A percentile compares a stretch with the other conserved stretches of the same genome.
Conservation (phyloP, 2,797 vertebrate species). For the Oryzias sinensis region DNA sequence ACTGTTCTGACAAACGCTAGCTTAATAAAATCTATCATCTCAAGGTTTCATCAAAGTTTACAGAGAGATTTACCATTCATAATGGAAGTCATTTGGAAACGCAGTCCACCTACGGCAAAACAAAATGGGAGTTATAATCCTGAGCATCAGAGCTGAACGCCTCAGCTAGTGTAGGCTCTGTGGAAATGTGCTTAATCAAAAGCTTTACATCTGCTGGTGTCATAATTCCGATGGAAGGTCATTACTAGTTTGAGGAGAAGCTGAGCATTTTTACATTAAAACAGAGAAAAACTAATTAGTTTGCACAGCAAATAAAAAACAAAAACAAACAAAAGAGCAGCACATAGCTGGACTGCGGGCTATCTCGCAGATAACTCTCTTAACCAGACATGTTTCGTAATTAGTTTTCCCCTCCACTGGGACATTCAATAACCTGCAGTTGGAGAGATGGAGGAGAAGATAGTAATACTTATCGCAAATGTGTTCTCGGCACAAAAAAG, state of each 20-base stretch:
- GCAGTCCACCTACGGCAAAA: slow-evolving; percentile 64
- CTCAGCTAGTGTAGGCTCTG: slow-evolving; percentile 55
- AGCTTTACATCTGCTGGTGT: slow-evolving; percentile 76
- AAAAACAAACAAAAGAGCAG: slow-evolving; percentile 60
- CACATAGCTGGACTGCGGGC: slow-evolving; percentile 77
- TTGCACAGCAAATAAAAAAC: slow-evolving; percentile 76
- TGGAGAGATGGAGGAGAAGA: slow-evolving; percentile 75
- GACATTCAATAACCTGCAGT: slow-evolving; percentile 82
- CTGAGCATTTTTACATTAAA: slow-evolving; percentile 66
- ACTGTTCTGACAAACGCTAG: slow-evolving; percentile 33
- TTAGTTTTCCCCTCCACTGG: slow-evolving; percentile 79
- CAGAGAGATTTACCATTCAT: slow-evolving; percentile 53
- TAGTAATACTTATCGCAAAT: slow-evolving; percentile 77
- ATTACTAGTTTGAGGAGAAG: slow-evolving; percentile 74
- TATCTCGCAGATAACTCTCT: slow-evolving; percentile 80
- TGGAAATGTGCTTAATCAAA: slow-evolving; percentile 75
- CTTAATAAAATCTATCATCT: slow-evolving; percentile 50
- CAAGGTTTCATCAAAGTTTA: slow-evolving; percentile 63
- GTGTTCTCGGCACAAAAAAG: slow-evolving; percentile 66
- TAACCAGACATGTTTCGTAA: slow-evolving; percentile 80
- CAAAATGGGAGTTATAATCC: slow-evolving; percentile 66
- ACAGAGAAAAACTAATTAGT: slow-evolving; percentile 77
- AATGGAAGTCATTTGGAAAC: slow-evolving; percentile 69
- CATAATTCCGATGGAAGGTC: slow-evolving; percentile 77
- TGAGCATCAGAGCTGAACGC: slow-evolving; percentile 61